Conservation (phyloP, 2,113 vertebrate species). For the Hylia prasina region DNA sequence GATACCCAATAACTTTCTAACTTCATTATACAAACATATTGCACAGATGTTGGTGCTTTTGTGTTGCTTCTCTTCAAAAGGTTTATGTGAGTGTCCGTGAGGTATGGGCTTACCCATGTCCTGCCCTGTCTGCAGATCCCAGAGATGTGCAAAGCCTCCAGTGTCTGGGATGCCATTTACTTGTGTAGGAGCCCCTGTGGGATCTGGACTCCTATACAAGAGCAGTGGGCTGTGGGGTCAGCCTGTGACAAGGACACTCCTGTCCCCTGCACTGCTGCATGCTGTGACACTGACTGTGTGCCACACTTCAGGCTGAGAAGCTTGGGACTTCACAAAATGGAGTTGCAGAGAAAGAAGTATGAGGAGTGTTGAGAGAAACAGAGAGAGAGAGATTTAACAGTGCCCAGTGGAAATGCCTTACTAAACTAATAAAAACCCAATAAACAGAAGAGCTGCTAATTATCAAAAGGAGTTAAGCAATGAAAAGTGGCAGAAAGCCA, state of each 20-base stretch:
- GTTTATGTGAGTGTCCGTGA: neutral
- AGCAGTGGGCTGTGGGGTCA: neutral
- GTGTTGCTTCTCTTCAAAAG: neutral
- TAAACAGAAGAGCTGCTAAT: conserved; percentile 1
- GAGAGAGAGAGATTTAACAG: neutral
- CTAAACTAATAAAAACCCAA: neutral
- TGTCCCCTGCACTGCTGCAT: neutral
- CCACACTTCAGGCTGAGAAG: neutral
- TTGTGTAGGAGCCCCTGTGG: rapidly evolving
- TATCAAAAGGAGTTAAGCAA: conserved; percentile 1
- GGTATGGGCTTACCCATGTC: neutral
- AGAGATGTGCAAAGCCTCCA: neutral
- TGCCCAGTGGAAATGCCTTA: neutral
- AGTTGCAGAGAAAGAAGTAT: neutral
- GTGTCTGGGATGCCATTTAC: rapidly evolving
- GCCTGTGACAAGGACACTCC: neutral
- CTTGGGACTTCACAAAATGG: neutral
- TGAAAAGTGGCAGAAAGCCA: neutral
- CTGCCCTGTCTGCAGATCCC: neutral
- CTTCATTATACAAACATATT: neutral
- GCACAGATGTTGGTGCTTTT: neutral
- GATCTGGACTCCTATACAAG: rapidly evolving
- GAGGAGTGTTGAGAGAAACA: neutral
- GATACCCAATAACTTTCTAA: neutral
- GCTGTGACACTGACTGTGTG: neutral